Conservation (phyloP, 2,888 invertebrate species). For the Hedya salicella region DNA sequence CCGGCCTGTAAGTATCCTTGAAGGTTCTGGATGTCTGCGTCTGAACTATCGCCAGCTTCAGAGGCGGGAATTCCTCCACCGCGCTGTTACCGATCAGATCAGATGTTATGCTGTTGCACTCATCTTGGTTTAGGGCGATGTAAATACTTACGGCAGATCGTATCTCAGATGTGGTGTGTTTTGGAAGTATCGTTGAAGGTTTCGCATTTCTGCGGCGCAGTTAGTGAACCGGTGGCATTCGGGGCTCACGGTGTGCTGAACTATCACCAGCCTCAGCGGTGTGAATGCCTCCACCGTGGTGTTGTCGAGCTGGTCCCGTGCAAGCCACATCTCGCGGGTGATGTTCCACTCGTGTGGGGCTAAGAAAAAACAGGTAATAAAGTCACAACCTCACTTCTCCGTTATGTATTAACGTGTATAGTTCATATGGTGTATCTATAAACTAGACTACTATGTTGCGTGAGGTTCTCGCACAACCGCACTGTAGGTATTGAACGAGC, state of each 20-base stretch:
- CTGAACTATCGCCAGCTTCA: too few relatives aligned
- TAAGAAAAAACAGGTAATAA: constrained; percentile 45
- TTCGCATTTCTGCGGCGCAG: constrained; percentile 69
- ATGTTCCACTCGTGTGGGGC: constrained; percentile 75
- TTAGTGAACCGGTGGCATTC: constrained; percentile 61
- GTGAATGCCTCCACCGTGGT: constrained; percentile 50
- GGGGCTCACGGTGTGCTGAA: constrained; percentile 69
- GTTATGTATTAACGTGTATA: too few relatives aligned
- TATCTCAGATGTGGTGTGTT: constrained; percentile 41
- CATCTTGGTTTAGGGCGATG: background rate
- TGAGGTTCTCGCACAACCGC: too few relatives aligned
- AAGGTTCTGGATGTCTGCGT: too few relatives aligned
- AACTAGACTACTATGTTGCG: too few relatives aligned
- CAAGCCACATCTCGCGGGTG: constrained; percentile 71
- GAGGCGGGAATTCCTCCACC: constrained; percentile 57
- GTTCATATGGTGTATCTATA: too few relatives aligned
- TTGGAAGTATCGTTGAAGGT: constrained; percentile 61
- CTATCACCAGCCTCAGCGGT: constrained; percentile 67
- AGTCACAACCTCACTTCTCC: too few relatives aligned
- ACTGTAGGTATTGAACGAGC: too few relatives aligned
- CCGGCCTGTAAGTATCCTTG: too few relatives aligned
- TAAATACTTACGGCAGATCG: constrained; percentile 62
- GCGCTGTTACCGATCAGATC: too few relatives aligned
- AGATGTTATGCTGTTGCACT: too few relatives aligned
- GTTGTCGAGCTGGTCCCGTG: constrained; percentile 49